phyloP scores from a whole-genome alignment of 37 sponge, comb jelly and placozoan species.

The Ephydatia muelleri region DNA sequence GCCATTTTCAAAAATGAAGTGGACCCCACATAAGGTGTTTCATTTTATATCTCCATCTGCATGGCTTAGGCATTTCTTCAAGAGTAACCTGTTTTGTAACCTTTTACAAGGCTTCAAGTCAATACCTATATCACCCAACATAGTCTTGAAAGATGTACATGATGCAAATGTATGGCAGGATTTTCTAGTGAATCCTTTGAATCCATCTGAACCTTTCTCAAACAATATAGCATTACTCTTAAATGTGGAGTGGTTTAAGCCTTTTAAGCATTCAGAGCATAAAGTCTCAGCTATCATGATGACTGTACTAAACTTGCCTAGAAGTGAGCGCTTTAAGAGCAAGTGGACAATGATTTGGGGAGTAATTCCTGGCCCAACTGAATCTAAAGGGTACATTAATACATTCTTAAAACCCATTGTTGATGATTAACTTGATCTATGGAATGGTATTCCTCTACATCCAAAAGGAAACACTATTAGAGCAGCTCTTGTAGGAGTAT shows the following conservation, averaged over 20 bases:
- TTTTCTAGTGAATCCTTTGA: neutral
- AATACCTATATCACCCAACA: neutral
- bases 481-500: slow-evolving; percentile 16
- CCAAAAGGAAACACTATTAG: neutral
- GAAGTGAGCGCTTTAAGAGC: slow-evolving; percentile 6
- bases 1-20: slow-evolving; percentile 4
- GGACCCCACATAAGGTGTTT: slow-evolving; percentile 9
- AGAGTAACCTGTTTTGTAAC: neutral
- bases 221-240: slow-evolving; percentile 11
- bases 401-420: slow-evolving; percentile 19
- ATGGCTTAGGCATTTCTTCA: slow-evolving; percentile 10
- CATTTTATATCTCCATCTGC: slow-evolving; percentile 8
- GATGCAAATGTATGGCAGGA: no score
- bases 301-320: no score
- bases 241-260: slow-evolving; percentile 16
- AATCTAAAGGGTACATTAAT: slow-evolving; percentile 9
- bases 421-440: slow-evolving; percentile 10
- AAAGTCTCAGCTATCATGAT: neutral
- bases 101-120: neutral
- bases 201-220: neutral
- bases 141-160: no score
- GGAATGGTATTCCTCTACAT: slow-evolving; percentile 18
- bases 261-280: slow-evolving; percentile 13
- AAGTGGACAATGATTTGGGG: slow-evolving; percentile 13
- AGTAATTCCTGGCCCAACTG: slow-evolving; percentile 19